A percentile compares a stretch with the other conserved stretches of the same genome.
Evolutionary conservation across 2,797 vertebrate genomes (phyloP).

Genomic region (Chelon auratus): DNA sequence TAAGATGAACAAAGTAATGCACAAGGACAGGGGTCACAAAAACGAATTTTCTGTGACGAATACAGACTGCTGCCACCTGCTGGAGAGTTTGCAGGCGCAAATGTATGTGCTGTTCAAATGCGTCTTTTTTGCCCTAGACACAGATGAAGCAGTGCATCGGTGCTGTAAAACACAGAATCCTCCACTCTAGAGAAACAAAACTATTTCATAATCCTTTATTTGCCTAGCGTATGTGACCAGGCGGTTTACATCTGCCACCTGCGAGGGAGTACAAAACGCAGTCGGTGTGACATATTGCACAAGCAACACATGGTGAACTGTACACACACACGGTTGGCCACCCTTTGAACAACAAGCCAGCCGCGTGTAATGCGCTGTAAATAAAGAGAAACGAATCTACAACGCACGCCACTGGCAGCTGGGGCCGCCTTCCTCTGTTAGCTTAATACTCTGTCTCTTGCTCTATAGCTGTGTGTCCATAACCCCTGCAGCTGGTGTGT

Average conservation of each 20-base stretch:
- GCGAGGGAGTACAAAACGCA: conserved; percentile 48
- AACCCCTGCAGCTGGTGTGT: conserved; percentile 47
- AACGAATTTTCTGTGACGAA: no score
- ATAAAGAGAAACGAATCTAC: conserved; percentile 1
- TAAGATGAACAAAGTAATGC: no score
- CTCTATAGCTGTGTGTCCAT: neutral
- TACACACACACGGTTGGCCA: conserved; percentile 6
- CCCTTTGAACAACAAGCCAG: neutral
- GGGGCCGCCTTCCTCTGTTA: conserved; percentile 22
- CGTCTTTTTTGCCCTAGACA: no score
- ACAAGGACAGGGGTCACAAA: no score
- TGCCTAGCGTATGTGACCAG: conserved; percentile 1
- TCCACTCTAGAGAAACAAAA: conserved; percentile 2
- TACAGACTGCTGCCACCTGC: no score
- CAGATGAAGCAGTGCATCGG: no score
- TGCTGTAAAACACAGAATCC: no score
- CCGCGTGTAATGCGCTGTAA: conserved; percentile 18
- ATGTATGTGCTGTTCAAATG: no score
- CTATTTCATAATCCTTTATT: conserved; percentile 1
- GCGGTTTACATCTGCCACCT: conserved; percentile 43
- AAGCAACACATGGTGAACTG: conserved; percentile 23
- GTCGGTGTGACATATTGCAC: conserved; percentile 17
- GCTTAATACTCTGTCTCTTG: conserved; percentile 21
- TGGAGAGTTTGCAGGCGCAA: no score
- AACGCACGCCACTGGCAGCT: conserved; percentile 32